Base-by-base conservation (phyloP, 1,140 invertebrate genomes). In the Pteromalus puparum region DNA sequence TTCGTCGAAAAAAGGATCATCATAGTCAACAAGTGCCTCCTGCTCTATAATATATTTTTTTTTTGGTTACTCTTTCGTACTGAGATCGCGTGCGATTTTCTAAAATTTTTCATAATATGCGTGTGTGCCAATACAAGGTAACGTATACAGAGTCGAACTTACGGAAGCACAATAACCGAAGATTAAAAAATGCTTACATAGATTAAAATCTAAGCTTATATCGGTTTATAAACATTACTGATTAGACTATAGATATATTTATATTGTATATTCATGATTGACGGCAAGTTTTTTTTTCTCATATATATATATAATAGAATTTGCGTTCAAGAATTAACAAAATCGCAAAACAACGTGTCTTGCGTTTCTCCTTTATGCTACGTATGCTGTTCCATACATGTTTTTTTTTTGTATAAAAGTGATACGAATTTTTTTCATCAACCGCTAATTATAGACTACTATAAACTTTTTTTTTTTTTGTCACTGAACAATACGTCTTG, bases 321-420 rank as follows among this genome's bases (percentile, higher is more conserved):
- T 53, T 75, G 28, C 38, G 38, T 24, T 76, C 30, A 53, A 65
- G 12, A 42, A 42, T 82, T 38, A 82, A 75, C 48, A 76, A 77
- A 83, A 83, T n/a, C 68, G 48, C 26, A 30, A 74, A 76, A 48
- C 28, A 83, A 77, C 38, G 46, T 7, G 53, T 82, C 12, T 82
- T 61, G 42, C 72, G 18, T 10, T 81, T 73, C 38, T 46, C 18
- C 21, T 61, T 61, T 61, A n/a, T 82, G 84, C 4, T 48, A 7
- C 34, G 48, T 42, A 67, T 70, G 30, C 30, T 34, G 12, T 77
- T 48, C 68, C 80, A 5, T 21, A 38, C 42, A 30, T 81, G 1
- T 83, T 76, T 15, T 70, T 38, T 87, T 30, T 76, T 78, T 86
- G 83, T 88, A 85, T 86, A 88, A 86, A 84, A 85, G 81, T 85